Base-by-base conservation (phyloP, 2,113 vertebrate species). In the Girardinichthys multiradiatus region DNA sequence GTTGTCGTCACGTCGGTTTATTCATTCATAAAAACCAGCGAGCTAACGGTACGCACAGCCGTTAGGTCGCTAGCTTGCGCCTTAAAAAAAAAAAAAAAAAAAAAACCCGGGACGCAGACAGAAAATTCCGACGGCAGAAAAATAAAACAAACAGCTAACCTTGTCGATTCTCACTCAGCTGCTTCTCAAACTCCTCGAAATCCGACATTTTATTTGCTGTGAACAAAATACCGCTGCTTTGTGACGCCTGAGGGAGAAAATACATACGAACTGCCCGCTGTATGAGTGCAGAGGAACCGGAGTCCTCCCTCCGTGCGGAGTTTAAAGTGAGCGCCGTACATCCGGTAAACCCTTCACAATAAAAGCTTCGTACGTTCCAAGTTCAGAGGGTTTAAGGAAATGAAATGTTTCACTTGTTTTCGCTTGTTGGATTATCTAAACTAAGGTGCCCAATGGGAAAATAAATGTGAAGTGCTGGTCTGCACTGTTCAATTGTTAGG, bases 111-210 rank as follows among this genome's bases (percentile, higher is more conserved):
- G 57, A 15, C 58, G 42, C 29, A 45, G 2, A 2, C 17, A n/a
- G 0, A 13, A 33, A 33, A 28, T 12, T 17, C 28, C 4, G 17
- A 21, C 66, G 30, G 37, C 7, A n/a, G 5, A 24, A n/a, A 54
- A 21, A 21, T 48, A 48, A 54, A 24, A 54, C 24, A n/a, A 24
- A n/a, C n/a, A 54, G 19, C 84, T 89, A 72, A 94, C 93, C 94
- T 87, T 94, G 93, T 31, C 92, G 91, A 60, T 94, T 95, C 65
- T 94, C 92, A 66, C 90, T 93, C 66, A 95, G 85, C 82, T 95
- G 94, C 26, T 94, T 95, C 84, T 95, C 94, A 79, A 95, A 95
- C 89, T 94, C 94, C 62, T 94, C 93, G 61, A 95, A 95, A 68
- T 95, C 93, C 24, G 93, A 92, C 94, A 95, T 94, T 6, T 0